Base-by-base conservation (phyloP, 92 coral and sea anemone genomes). In the Siderastrea siderea region DNA sequence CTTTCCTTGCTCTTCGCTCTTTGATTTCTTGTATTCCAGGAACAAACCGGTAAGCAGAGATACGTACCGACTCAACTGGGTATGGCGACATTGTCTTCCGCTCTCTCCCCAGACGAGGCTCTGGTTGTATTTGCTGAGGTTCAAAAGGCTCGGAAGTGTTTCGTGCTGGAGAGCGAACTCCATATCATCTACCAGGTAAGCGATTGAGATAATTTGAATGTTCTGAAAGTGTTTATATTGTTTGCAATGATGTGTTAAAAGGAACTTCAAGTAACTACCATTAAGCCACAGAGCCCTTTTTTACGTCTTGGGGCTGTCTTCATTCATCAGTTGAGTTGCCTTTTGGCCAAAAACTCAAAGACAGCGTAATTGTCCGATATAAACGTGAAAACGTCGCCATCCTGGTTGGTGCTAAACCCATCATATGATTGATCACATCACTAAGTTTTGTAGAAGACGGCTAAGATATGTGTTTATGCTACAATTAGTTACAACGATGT, bases 11-110 rank as follows among this genome's bases (percentile, higher is more conserved):
- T 26, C 0, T 68, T 17, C 7, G 2, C 47, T 38, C 3, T 1
- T 5, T 57, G 38, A 2, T 26, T 52, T 10, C 8, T 73, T 74
- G 53, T 48, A 69, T 79, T 81, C 55, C 53, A 82, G 87, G 90
- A 26, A 19, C 84, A 70, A 45, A 11, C 85, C 44, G 50, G 45
- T 44, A 79, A 87, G 11, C 94, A 92, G 78, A 86, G 88, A 59
- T 97, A 93, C 81, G 98, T 97, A 2, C 95, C 99, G 59, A 94
- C 98, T 44, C 99, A 97, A 61, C 94, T 97, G 6, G 99, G 99
- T n/a, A 82, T 93, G 79, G 99, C 99, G 14, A 97, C 99, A 2
- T 95, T 97, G 58, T 93, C 98, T 45, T 97, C 99, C 1, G 95
- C 99, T 60, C 94, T 97, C 52, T 97, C 98, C 17, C 99, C 99